Conservation (phyloP, 2,113 vertebrate species). For the Machaerirhynchus nigripectus region DNA sequence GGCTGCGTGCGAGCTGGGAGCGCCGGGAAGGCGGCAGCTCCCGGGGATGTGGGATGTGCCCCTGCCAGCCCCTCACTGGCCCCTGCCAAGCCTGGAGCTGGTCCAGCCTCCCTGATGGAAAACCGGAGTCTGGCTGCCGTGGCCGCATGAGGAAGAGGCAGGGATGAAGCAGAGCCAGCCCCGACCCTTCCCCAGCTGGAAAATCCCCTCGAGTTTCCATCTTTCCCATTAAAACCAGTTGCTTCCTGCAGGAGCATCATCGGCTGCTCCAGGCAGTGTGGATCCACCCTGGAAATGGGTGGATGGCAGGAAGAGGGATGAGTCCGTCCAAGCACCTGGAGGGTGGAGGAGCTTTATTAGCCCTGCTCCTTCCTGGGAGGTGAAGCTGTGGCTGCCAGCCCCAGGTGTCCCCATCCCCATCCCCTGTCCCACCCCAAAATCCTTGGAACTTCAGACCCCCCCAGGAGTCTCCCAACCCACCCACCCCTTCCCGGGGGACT, state of each 20-base stretch:
- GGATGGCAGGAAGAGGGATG: neutral
- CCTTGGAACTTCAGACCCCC: accelerated
- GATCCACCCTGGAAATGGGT: neutral
- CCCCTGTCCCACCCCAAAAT: neutral
- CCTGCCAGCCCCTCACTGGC: neutral
- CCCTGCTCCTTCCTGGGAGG: neutral
- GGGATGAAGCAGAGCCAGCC: neutral
- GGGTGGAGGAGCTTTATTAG: neutral
- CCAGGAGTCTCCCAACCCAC: accelerated
- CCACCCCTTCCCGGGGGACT: accelerated
- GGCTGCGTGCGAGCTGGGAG: neutral
- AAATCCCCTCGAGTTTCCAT: neutral
- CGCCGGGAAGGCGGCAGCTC: neutral
- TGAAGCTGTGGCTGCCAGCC: neutral
- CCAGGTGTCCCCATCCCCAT: neutral
- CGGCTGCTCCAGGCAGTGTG: accelerated
- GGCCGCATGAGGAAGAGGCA: accelerated
- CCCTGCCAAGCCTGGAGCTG: neutral
- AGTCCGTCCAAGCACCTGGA: neutral
- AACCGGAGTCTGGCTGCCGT: accelerated
- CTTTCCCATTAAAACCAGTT: neutral
- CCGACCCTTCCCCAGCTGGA: neutral
- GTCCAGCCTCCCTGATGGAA: neutral
- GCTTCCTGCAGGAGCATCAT: neutral
- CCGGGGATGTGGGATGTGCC: neutral